A percentile compares a stretch with the other conserved stretches of the same genome.
Evolutionary conservation across 2,888 invertebrate species (phyloP).

Genomic region (Auanema sp.): DNA sequence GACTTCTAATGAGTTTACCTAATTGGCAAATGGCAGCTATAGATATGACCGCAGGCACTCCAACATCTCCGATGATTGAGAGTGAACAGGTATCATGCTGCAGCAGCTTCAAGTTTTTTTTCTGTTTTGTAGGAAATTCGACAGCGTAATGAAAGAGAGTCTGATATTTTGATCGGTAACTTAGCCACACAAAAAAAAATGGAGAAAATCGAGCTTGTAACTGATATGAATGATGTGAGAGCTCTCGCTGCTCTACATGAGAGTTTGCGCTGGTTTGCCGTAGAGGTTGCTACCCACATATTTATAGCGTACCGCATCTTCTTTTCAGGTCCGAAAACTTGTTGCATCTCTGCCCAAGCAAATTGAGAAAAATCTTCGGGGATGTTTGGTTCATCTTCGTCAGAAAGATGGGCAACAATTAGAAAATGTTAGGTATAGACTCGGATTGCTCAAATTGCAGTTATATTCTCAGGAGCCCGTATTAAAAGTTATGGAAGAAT

Average conservation of each 20-base stretch:
- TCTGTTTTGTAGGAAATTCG: slow-evolving; percentile 71
- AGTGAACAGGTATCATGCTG: slow-evolving; percentile 32
- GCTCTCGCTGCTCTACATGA: slow-evolving; percentile 87
- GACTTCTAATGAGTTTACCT: slow-evolving; percentile 81
- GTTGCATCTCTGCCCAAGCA: slow-evolving; percentile 33
- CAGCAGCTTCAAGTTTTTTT: not conserved
- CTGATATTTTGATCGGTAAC: slow-evolving; percentile 88
- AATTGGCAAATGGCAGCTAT: slow-evolving; percentile 69
- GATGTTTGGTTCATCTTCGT: slow-evolving; percentile 43
- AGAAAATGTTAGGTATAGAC: slow-evolving; percentile 36
- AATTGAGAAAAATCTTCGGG: slow-evolving; percentile 26
- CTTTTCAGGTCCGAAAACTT: slow-evolving; percentile 33
- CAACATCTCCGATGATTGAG: slow-evolving; percentile 45
- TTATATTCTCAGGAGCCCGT: slow-evolving; percentile 38
- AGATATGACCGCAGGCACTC: slow-evolving; percentile 19
- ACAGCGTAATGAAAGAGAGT: slow-evolving; percentile 81
- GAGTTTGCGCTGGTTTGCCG: slow-evolving; percentile 74
- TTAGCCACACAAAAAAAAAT: slow-evolving; percentile 66
- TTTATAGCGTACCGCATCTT: too few relatives aligned
- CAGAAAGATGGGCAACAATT: slow-evolving; percentile 43
- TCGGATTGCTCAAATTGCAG: not conserved
- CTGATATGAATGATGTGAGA: slow-evolving; percentile 80
- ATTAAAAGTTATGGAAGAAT: slow-evolving; percentile 50
- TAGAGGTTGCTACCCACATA: slow-evolving; percentile 28
- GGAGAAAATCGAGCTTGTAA: slow-evolving; percentile 75